A percentile compares a stretch with the other conserved stretches of the same genome.
Evolutionary conservation across 1,140 invertebrate species (phyloP).

Genomic region (Lasaia peninsularis): DNA sequence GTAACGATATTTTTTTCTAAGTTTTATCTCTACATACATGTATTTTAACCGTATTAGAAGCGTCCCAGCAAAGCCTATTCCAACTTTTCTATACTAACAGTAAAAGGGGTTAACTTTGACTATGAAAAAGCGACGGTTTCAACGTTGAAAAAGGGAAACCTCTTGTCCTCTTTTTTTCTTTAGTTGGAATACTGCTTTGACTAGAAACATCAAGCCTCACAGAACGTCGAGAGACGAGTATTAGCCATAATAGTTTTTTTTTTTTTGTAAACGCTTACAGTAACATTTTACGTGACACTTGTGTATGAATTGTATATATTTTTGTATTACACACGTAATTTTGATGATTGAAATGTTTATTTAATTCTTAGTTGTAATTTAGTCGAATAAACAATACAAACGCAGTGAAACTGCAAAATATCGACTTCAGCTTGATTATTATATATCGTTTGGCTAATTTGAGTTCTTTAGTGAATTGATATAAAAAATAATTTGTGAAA

Average conservation of each 20-base stretch:
- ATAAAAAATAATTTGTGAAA: too few species aligned
- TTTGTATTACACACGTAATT: background rate
- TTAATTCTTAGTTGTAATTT: too few species aligned
- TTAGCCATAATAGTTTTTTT: slow-evolving; percentile 5
- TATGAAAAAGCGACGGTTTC: slow-evolving; percentile 13
- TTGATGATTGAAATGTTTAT: too few species aligned
- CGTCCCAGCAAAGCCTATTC: background rate
- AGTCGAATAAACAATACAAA: too few species aligned
- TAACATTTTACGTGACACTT: background rate
- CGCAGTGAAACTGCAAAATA: too few species aligned
- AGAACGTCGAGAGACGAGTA: slow-evolving; percentile 4
- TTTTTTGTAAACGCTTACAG: slow-evolving; percentile 4
- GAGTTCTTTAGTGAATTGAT: too few species aligned
- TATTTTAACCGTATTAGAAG: background rate
- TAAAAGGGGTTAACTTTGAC: slow-evolving; percentile 17
- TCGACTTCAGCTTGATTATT: too few species aligned
- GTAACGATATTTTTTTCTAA: too few species aligned
- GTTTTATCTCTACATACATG: too few species aligned
- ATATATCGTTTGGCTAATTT: too few species aligned
- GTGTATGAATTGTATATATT: background rate
- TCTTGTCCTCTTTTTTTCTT: slow-evolving; percentile 17
- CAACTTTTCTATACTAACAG: slow-evolving; percentile 8
- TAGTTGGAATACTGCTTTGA: slow-evolving; percentile 15
- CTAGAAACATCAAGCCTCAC: slow-evolving; percentile 13
- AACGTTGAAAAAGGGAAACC: slow-evolving; percentile 15